These are phyloP conservation scores for Poeciliopsis prolifica DNA, from an alignment of 2,113 vertebrate genomes.

Conservation along the genomic window DNA sequence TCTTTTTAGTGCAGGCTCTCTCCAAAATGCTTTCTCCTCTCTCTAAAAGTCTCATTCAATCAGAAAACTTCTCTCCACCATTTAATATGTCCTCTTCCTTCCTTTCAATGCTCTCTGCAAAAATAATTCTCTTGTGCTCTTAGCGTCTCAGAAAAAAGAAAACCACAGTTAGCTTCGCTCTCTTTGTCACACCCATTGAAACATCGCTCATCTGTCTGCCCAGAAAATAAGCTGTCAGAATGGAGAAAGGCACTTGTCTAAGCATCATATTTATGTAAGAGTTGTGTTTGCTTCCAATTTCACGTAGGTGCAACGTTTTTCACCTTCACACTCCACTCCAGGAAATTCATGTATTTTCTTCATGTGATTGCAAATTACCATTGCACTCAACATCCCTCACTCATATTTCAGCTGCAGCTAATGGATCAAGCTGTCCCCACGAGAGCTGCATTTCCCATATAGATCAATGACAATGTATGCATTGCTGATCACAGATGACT, in stretches of 20 bases:
- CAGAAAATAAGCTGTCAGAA: conserved; percentile 76
- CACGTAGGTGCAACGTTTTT: conserved; percentile 69
- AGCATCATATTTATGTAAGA: conserved; percentile 76
- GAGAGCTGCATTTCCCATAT: conserved; percentile 67
- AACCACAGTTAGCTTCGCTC: conserved; percentile 45
- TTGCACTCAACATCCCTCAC: conserved; percentile 37
- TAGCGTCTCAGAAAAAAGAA: conserved; percentile 16
- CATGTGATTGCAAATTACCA: conserved; percentile 67
- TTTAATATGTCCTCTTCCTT: conserved; percentile 50
- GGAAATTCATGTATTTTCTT: conserved; percentile 71
- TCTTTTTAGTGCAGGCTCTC: conserved; percentile 26
- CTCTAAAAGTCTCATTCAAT: conserved; percentile 39
- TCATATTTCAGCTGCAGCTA: conserved; percentile 48
- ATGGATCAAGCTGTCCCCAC: conserved; percentile 64
- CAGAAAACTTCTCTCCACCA: conserved; percentile 50
- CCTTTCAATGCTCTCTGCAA: conserved; percentile 30
- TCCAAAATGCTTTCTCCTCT: conserved; percentile 27
- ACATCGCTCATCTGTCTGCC: conserved; percentile 63
- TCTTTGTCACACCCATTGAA: conserved; percentile 66
- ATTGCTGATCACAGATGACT: conserved; percentile 67
- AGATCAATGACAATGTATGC: conserved; percentile 67
- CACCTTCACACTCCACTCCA: conserved; percentile 68
- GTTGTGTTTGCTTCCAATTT: conserved; percentile 70
- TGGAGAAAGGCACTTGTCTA: conserved; percentile 58
- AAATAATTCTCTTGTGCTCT: conserved; percentile 34